Conservation (phyloP, 2,113 vertebrate species). For the Zosterops pallidus region DNA sequence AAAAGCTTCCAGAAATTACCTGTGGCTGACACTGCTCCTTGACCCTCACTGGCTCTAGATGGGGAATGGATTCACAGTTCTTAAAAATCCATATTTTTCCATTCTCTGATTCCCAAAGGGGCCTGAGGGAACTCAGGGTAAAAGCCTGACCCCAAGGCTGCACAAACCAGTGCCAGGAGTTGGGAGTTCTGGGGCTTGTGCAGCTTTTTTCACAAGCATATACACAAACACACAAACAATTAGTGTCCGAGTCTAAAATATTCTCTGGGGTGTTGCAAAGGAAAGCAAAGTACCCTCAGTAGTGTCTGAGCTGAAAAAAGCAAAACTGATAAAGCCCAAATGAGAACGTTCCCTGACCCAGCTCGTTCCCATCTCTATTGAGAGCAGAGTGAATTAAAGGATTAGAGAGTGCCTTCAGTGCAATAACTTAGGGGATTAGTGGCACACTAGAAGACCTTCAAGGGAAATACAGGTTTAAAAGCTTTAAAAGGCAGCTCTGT, state of each 20-base stretch:
- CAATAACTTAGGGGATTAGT: constrained; percentile 61
- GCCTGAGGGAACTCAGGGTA: background rate
- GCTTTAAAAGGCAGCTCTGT: constrained; percentile 65
- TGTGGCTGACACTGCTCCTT: background rate
- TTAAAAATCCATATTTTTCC: background rate
- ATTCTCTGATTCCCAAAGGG: background rate
- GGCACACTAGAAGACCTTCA: constrained; percentile 43
- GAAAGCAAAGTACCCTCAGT: background rate
- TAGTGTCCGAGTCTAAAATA: background rate
- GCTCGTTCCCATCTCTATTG: background rate
- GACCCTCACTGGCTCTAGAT: background rate
- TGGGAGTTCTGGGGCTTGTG: background rate
- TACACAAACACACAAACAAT: background rate
- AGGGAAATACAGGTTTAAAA: constrained; percentile 64
- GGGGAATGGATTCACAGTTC: background rate
- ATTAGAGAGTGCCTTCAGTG: constrained; percentile 58
- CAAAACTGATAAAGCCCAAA: constrained; percentile 7
- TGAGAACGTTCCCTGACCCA: background rate
- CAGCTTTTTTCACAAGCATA: background rate
- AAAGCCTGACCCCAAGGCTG: background rate
- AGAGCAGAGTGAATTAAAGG: constrained; percentile 57
- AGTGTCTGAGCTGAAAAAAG: background rate
- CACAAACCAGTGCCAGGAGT: rapidly evolving
- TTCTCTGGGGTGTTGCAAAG: background rate
- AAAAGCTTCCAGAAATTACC: background rate